Evolutionary conservation across 2,797 vertebrate species (phyloP), one percentile per base, ranked within the genome.

Genomic region (Sebastiscus tertius): DNA sequence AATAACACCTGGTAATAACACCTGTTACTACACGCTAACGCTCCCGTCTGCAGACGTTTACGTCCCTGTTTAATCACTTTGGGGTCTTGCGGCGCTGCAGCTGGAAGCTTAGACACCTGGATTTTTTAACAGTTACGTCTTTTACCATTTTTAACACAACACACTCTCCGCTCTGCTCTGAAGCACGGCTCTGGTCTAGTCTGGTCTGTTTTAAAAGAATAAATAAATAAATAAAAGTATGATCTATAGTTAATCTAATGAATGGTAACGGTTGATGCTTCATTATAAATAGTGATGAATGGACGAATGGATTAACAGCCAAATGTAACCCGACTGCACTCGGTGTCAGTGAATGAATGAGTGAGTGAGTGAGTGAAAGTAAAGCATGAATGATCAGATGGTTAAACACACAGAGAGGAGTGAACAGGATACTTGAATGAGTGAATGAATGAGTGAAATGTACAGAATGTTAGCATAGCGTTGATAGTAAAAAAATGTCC

Each of bases 241-340:
- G 72, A 79, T 79, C 79, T 81, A 39, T 65, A 73, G 39, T 75
- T 81, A 72, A 84, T 86, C 84, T 74, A 62, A 82, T 72, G 33
- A 85, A 77, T 55, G 67, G 59, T 85, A 26, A 84, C 18, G 67
- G 52, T 64, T 46, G 75, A 89, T 77, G 84, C 85, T 83, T 90
- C 59, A 24, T 55, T 71, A 79, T 80, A 75, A 83, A 77, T 72
- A 85, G 75, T 79, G 81, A 84, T 76, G 75, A 84, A 77, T 26
- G 86, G 22, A 27, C 7, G 67, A 78, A 82, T 74, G 86, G 72
- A 86, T 79, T 84, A 87, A 88, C 81, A 82, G 91, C 81, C 86
- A 92, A 89, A 92, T 93, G 85, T 89, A 87, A 84, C 68, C 68
- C 26, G 64, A 78, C 59, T 73, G 79, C 85, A 84, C 83, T 86